phyloP scores from a whole-genome alignment of 2,888 invertebrate genomes.

The Eristalis arbustorum region DNA sequence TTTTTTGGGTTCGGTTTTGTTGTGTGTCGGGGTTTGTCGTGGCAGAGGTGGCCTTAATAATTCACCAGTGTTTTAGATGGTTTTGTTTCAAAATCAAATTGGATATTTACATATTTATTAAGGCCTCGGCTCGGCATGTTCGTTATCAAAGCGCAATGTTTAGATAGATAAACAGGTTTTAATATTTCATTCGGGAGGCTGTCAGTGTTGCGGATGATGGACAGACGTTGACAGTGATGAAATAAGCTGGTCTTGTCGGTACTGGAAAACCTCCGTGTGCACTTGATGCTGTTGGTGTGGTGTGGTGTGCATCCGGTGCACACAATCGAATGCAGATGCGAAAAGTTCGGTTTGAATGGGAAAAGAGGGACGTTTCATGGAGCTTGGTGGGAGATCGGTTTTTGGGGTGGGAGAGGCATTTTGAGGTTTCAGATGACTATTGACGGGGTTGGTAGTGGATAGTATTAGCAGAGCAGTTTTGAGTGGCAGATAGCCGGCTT shows the following conservation, averaged over 20 bases:
- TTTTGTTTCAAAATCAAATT: constrained; percentile 63
- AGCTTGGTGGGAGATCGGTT: not conserved
- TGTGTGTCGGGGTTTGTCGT: not conserved
- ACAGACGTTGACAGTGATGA: constrained; percentile 20
- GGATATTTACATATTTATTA: constrained; percentile 66
- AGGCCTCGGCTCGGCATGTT: constrained; percentile 30
- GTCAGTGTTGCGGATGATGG: constrained; percentile 21
- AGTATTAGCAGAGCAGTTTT: too few relatives aligned
- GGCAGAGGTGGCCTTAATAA: constrained; percentile 40
- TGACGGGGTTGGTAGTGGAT: not conserved
- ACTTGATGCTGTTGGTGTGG: not conserved
- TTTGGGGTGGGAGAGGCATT: not conserved
- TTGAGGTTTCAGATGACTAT: not conserved
- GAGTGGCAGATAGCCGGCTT: too few relatives aligned
- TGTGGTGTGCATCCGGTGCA: not conserved
- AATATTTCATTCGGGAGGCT: constrained; percentile 53
- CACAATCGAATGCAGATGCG: not conserved
- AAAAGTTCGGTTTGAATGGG: not conserved
- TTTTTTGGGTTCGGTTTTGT: not conserved
- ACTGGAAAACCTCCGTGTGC: not conserved
- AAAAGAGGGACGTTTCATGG: not conserved
- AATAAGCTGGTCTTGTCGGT: not conserved
- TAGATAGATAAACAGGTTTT: constrained; percentile 54
- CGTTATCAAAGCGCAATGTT: constrained; percentile 46
- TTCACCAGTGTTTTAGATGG: constrained; percentile 61